Conservation (phyloP, 1,140 invertebrate species). For the Drosophila suzukii region DNA sequence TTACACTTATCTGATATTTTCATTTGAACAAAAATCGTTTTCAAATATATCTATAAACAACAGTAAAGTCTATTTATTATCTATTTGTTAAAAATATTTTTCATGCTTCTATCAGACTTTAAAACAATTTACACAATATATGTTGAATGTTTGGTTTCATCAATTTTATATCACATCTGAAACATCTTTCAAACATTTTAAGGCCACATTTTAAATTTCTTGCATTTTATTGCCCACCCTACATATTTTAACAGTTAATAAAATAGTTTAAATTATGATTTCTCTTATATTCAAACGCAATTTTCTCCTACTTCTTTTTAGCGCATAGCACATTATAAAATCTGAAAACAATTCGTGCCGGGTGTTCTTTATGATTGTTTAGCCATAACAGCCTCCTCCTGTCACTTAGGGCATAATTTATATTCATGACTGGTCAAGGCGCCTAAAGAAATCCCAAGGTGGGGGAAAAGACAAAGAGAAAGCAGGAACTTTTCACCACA, state of each 20-base stretch:
- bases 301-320: neutral
- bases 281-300: slow-evolving; percentile 4
- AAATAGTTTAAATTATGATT: slow-evolving; percentile 13
- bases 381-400: slow-evolving; percentile 28
- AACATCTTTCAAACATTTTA: no score
- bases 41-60: no score
- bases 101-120: no score
- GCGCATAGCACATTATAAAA: slow-evolving; percentile 5
- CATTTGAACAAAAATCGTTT: no score
- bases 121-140: no score
- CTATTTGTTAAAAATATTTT: no score
- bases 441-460: neutral
- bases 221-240: neutral
- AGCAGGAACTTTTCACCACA: slow-evolving; percentile 3
- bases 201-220: neutral
- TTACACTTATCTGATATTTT: no score
- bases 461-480: neutral
- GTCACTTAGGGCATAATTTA: slow-evolving; percentile 53
- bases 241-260: slow-evolving; percentile 23
- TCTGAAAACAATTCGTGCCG: slow-evolving; percentile 31
- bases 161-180: no score
- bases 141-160: no score
- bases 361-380: slow-evolving; percentile 37
- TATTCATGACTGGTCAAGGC: slow-evolving; percentile 59
- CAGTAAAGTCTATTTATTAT: no score